Conservation (phyloP, 2,113 vertebrate genomes). For the Cheilinus undulatus region DNA sequence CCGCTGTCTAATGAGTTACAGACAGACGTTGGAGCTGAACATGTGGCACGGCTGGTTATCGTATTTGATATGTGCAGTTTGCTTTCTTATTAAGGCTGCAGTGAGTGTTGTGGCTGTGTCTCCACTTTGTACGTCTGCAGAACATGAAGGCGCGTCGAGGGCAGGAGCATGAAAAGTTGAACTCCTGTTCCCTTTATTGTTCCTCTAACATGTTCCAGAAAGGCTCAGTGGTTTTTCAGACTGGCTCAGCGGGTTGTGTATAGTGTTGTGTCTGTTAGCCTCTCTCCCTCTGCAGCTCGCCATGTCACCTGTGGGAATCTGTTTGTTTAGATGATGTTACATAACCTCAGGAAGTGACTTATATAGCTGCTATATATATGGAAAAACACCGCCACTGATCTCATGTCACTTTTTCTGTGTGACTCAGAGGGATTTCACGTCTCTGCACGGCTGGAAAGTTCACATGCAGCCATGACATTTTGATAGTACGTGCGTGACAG, state of each 20-base stretch:
- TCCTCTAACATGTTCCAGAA: slow-evolving; percentile 11
- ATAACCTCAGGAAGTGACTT: slow-evolving; percentile 24
- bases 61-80: slow-evolving; percentile 59
- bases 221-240: slow-evolving; percentile 11
- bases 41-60: slow-evolving; percentile 57
- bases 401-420: slow-evolving; percentile 21
- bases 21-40: slow-evolving; percentile 60
- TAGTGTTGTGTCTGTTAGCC: slow-evolving; percentile 32
- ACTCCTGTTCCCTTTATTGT: not conserved
- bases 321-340: slow-evolving; percentile 35
- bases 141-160: slow-evolving; percentile 22
- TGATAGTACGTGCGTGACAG: slow-evolving; percentile 53
- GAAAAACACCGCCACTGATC: slow-evolving; percentile 10
- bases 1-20: slow-evolving; percentile 65
- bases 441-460: slow-evolving; percentile 54
- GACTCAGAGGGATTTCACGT: slow-evolving; percentile 21
- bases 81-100: slow-evolving; percentile 47
- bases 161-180: not conserved
- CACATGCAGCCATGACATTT: slow-evolving; percentile 68
- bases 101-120: slow-evolving; percentile 44
- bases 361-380: not conserved
- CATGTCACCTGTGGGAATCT: slow-evolving; percentile 34
- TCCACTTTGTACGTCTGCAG: slow-evolving; percentile 36
- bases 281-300: slow-evolving; percentile 5
- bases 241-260: not conserved